Evolutionary conservation across 2,888 invertebrate species (phyloP).

Genomic region (Chloroclystis v-ata): DNA sequence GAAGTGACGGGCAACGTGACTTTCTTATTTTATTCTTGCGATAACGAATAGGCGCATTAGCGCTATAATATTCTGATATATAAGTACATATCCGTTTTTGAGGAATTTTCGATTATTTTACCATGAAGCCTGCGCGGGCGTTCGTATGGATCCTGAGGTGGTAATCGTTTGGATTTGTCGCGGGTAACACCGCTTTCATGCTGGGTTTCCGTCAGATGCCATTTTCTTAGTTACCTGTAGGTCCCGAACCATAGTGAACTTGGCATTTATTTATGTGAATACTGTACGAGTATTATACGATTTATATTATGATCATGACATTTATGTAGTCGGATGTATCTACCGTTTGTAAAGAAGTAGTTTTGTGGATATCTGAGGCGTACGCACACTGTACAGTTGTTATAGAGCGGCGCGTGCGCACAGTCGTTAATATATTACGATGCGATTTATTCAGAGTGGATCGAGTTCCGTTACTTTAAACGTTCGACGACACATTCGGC

Average conservation of each 20-base stretch:
- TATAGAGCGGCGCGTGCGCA: conserved; percentile 59
- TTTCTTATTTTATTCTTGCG: conserved; percentile 25
- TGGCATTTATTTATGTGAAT: conserved; percentile 76
- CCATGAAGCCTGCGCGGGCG: conserved; percentile 28
- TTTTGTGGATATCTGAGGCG: conserved; percentile 47
- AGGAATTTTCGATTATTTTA: conserved; percentile 47
- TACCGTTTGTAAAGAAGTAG: conserved; percentile 64
- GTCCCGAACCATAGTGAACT: conserved; percentile 71
- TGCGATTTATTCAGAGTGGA: conserved; percentile 70
- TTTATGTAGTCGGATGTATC: conserved; percentile 59
- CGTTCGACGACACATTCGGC: conserved; percentile 62
- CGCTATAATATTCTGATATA: conserved; percentile 50
- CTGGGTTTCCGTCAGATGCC: conserved; percentile 66
- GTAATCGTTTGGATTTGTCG: conserved; percentile 37
- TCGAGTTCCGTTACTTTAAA: conserved; percentile 73
- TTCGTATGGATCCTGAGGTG: conserved; percentile 39
- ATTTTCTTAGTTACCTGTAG: conserved; percentile 76
- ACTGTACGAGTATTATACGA: conserved; percentile 67
- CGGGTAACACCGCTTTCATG: conserved; percentile 36
- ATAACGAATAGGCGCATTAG: conserved; percentile 26
- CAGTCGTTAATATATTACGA: conserved; percentile 55
- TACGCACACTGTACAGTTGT: conserved; percentile 57
- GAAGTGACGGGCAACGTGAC: conserved; percentile 37
- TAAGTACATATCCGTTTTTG: conserved; percentile 59
- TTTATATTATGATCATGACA: conserved; percentile 65